Conservation (phyloP, 2,888 invertebrate genomes). For the Dicranocentrus wangi region DNA sequence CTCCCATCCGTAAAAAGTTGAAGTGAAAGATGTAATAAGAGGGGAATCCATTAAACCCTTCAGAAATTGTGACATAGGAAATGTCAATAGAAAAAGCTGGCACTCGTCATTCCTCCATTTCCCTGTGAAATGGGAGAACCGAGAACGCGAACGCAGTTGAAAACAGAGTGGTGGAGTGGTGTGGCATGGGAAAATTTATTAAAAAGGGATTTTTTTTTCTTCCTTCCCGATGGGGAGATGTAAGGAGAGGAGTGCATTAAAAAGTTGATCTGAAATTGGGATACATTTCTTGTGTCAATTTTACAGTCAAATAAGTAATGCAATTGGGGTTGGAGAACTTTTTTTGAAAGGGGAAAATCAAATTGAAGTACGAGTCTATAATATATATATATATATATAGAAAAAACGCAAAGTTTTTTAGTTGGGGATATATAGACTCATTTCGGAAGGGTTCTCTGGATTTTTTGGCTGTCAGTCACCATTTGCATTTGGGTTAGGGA, state of each 20-base stretch:
- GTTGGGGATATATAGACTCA: constrained; percentile 49
- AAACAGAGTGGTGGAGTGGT: background rate
- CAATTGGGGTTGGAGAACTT: background rate
- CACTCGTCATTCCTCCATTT: constrained; percentile 19
- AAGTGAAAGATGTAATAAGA: constrained; percentile 36
- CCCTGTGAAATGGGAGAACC: background rate
- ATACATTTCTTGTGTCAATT: constrained; percentile 18
- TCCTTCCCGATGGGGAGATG: no score
- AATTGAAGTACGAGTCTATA: constrained; percentile 56
- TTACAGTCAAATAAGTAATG: constrained; percentile 10
- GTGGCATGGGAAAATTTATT: constrained; percentile 17
- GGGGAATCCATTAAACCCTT: constrained; percentile 63
- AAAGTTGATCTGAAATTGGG: background rate
- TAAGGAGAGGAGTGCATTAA: constrained; percentile 7
- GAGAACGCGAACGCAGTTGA: background rate
- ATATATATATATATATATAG: background rate
- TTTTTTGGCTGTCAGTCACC: constrained; percentile 61
- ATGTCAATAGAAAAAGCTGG: constrained; percentile 50
- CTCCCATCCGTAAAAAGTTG: constrained; percentile 23
- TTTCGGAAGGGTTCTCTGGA: background rate
- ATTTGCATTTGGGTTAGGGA: constrained; percentile 61
- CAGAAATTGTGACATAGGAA: constrained; percentile 57
- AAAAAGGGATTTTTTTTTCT: background rate
- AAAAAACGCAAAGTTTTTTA: background rate
- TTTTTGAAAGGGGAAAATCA: constrained; percentile 21